Percentiles rank a stretch among this genome's conserved stretches.
Evolutionary conservation across 2,888 invertebrate species (phyloP).

Genomic region (Limnephilus rhombicus): DNA sequence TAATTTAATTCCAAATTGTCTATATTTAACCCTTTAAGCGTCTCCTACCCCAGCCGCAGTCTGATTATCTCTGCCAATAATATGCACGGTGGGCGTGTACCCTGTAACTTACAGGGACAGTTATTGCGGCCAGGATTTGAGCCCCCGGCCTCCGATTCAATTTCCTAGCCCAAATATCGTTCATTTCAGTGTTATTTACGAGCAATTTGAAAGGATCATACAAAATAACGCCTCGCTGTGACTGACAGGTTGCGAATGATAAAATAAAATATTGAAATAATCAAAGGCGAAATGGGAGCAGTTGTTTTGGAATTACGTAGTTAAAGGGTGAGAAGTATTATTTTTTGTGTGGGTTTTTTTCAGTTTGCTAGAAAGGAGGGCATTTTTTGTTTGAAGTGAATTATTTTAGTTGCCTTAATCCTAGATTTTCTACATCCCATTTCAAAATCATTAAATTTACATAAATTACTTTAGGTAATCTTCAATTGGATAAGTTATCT

Average conservation of each 20-base stretch:
- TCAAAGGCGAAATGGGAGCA: slow-evolving; percentile 10
- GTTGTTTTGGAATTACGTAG: slow-evolving; percentile 45
- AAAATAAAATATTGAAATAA: slow-evolving; percentile 57
- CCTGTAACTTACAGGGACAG: slow-evolving; percentile 56
- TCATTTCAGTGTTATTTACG: slow-evolving; percentile 65
- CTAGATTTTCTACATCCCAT: background rate
- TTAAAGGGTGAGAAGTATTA: slow-evolving; percentile 60
- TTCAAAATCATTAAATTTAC: background rate
- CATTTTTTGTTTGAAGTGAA: background rate
- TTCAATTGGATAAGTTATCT: no score
- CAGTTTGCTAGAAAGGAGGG: background rate
- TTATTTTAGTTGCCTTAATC: background rate
- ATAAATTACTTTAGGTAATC: no score
- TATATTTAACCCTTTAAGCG: slow-evolving; percentile 55
- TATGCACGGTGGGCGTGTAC: slow-evolving; percentile 58
- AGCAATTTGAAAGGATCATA: slow-evolving; percentile 50
- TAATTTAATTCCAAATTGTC: slow-evolving; percentile 2
- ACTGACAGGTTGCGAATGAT: slow-evolving; percentile 57
- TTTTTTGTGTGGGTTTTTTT: slow-evolving; percentile 14
- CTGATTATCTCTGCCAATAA: slow-evolving; percentile 64
- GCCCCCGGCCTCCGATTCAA: slow-evolving; percentile 59
- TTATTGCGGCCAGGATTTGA: slow-evolving; percentile 62
- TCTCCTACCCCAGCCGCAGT: slow-evolving; percentile 30
- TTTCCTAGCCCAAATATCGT: slow-evolving; percentile 57
- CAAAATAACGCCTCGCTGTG: slow-evolving; percentile 59